Evolutionary conservation across 2,113 vertebrate species (phyloP).

Genomic region (Nannobrachium achirus): DNA sequence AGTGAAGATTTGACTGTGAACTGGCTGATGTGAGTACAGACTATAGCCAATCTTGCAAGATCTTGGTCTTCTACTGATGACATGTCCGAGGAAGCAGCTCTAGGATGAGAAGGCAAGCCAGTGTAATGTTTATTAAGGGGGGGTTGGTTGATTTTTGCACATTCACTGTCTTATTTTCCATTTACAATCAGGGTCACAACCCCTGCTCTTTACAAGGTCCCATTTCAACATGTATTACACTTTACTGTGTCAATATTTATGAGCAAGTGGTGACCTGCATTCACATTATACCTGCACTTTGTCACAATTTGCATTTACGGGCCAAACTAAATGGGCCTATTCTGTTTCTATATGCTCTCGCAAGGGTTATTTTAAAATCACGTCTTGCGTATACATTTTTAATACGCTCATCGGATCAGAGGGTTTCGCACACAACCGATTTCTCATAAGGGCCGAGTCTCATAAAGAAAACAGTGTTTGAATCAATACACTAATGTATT

Average conservation of each 20-base stretch:
- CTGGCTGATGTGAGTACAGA: neutral
- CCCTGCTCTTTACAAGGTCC: conserved; percentile 51
- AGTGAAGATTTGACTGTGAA: neutral
- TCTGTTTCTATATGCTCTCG: conserved; percentile 38
- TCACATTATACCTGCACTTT: conserved; percentile 57
- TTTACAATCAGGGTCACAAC: conserved; percentile 60
- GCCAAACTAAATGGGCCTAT: conserved; percentile 43
- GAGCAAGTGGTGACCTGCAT: conserved; percentile 57
- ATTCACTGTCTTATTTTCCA: conserved; percentile 29
- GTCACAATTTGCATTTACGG: conserved; percentile 62
- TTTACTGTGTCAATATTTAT: conserved; percentile 75
- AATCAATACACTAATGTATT: conserved; percentile 76
- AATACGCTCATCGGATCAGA: conserved; percentile 28
- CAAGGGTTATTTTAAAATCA: conserved; percentile 26
- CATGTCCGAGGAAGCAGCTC: neutral
- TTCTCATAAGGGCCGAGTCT: conserved; percentile 29
- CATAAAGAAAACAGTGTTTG: conserved; percentile 44
- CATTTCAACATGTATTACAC: conserved; percentile 55
- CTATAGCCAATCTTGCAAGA: neutral
- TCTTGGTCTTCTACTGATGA: no score
- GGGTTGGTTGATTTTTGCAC: conserved; percentile 17
- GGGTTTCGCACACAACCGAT: conserved; percentile 27
- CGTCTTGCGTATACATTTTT: conserved; percentile 22
- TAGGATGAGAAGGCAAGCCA: neutral
- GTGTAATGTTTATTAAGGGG: conserved; percentile 27